A percentile compares a stretch with the other conserved stretches of the same genome.
Evolutionary conservation across 1,140 invertebrate genomes (phyloP).

Genomic region (Plectus sambesii): DNA sequence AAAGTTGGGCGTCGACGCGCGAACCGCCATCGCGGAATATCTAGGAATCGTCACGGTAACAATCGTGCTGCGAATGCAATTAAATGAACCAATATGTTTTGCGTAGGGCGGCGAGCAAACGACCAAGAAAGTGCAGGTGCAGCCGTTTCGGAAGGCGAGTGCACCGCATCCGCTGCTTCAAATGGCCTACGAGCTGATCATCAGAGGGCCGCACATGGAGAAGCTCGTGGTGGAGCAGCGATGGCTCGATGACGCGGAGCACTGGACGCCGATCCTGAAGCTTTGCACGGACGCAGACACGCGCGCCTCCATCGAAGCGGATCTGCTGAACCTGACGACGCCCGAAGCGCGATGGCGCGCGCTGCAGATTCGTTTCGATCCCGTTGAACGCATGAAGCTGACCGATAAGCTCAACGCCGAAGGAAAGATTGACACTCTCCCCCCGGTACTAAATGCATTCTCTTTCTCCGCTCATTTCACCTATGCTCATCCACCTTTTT

Average conservation of each 20-base stretch:
- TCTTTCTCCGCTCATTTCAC: too few relatives aligned
- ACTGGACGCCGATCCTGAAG: constrained; percentile 6
- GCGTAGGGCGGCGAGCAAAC: too few relatives aligned
- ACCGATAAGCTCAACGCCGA: background rate
- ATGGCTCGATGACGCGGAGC: constrained; percentile 29
- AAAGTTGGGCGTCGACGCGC: constrained; percentile 55
- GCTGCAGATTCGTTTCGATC: too few relatives aligned
- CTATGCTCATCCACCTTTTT: too few relatives aligned
- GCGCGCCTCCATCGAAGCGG: too few relatives aligned
- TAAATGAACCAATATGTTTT: too few relatives aligned
- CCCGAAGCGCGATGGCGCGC: background rate
- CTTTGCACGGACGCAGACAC: background rate
- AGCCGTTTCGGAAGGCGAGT: constrained; percentile 46
- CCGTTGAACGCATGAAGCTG: background rate
- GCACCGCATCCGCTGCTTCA: constrained; percentile 24
- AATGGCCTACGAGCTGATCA: constrained; percentile 20
- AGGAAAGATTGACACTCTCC: background rate
- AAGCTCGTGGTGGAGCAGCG: constrained; percentile 33
- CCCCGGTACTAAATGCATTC: background rate
- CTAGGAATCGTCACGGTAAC: too few relatives aligned
- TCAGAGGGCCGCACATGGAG: constrained; percentile 28
- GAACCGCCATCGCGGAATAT: constrained; percentile 73
- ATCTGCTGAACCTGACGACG: background rate
- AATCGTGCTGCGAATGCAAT: too few relatives aligned
- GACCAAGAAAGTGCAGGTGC: too few relatives aligned